These are phyloP conservation scores for Sterrhoptilus dennistouni DNA, from an alignment of 2,113 vertebrate genomes.

Conservation along the genomic window DNA sequence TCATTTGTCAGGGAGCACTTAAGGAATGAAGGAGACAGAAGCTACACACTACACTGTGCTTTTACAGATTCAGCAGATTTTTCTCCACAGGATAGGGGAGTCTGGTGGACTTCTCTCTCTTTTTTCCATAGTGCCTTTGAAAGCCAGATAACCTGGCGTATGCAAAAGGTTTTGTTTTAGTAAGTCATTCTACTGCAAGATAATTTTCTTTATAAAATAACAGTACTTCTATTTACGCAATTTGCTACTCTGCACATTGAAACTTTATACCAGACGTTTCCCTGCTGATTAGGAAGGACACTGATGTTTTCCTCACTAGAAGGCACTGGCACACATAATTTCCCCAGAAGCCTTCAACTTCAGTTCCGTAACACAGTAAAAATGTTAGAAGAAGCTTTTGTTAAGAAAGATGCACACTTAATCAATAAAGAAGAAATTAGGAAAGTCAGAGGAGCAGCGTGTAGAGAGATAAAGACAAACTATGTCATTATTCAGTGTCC, in stretches of 20 bases:
- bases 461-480: neutral
- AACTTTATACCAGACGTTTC: neutral
- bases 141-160: neutral
- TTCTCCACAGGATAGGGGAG: neutral
- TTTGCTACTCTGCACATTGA: neutral
- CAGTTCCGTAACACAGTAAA: neutral
- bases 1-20: constrained; percentile 14
- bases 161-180: neutral
- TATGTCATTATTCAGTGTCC: neutral
- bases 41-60: neutral
- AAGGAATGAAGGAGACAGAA: neutral
- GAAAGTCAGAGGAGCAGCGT: neutral
- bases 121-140: neutral
- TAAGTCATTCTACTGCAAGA: neutral
- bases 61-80: neutral
- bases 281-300: neutral
- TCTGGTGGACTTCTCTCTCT: neutral
- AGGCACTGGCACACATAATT: neutral
- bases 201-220: neutral
- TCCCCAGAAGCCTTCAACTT: neutral
- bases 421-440: neutral
- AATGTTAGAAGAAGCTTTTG: neutral
- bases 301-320: neutral
- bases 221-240: neutral
- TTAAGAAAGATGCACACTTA: neutral